Conservation (phyloP, 2,113 vertebrate species). For the Leucoraja erinaceus region DNA sequence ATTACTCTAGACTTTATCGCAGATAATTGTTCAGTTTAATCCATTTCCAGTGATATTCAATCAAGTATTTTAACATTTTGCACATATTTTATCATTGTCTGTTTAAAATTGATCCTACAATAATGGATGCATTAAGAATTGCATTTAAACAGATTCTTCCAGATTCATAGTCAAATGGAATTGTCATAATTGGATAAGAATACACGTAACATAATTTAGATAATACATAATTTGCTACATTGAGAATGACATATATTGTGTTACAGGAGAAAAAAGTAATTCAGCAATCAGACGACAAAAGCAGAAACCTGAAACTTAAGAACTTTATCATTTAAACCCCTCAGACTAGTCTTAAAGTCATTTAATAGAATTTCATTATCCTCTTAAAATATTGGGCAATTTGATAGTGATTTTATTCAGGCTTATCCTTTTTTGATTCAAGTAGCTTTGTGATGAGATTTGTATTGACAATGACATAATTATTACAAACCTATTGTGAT, state of each 20-base stretch:
- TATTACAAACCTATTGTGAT: not conserved
- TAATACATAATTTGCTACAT: not conserved
- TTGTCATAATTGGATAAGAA: not conserved
- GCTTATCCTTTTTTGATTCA: not conserved
- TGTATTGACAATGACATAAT: not conserved
- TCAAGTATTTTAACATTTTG: not conserved
- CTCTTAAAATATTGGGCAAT: not conserved
- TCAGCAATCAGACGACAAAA: not conserved
- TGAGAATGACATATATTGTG: not conserved
- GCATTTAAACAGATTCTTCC: not conserved
- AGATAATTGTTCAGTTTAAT: not conserved
- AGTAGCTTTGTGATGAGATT: not conserved
- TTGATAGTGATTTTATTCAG: not conserved
- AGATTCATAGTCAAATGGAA: not conserved
- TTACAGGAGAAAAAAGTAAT: not conserved
- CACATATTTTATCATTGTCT: not conserved
- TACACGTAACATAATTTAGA: not conserved
- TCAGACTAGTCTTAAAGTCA: not conserved
- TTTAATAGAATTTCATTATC: not conserved
- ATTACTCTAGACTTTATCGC: no score
- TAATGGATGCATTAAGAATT: not conserved
- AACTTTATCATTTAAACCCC: not conserved
- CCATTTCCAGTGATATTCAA: not conserved
- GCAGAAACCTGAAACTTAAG: constrained; percentile 8
- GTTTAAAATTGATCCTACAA: not conserved